Base-by-base conservation (phyloP, 2,113 vertebrate species). In the Kryptolebias marmoratus region DNA sequence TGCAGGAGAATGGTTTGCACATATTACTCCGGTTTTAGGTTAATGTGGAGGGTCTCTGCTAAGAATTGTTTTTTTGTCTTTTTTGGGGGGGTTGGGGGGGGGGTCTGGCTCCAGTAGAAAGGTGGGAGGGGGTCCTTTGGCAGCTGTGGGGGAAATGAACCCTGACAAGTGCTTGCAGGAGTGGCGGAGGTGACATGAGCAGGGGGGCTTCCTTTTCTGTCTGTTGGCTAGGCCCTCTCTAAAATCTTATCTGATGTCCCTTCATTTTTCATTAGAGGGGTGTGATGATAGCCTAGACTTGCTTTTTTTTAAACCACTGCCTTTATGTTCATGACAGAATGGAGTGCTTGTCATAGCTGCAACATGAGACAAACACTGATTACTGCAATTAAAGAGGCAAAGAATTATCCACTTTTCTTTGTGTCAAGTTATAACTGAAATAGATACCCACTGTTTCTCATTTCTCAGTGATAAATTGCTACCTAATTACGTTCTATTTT, bases 191-290 rank as follows among this genome's bases (percentile, higher is more conserved):
- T 90, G 87, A 89, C 86, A 87, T 13, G n/a, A 73, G 84, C 77
- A 69, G 87, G 79, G 79, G 77, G 89, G 79, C 83, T 88, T 90
- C 87, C 85, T 90, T 49, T 78, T 89, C 81, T 83, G 83, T 79
- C 82, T 36, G 49, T 75, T 73, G 31, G 75, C 64, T 67, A 77
- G 64, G 68, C 79, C 71, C 82, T 56, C 61, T 76, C 79, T 59
- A 44, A 68, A 80, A 79, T 78, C 86, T 92, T 94, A 94, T 94
- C 93, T 91, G 93, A 94, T 94, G 78, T 75, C 77, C 84, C 90
- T 90, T 93, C 90, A 80, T 88, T 86, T 86, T 82, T 86, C 84
- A 89, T 93, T 90, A 93, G 69, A 56, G 36, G 72, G 76, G 80
- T 73, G 85, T 89, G 88, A 90, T 73, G 30, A 83, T 56, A 74